Percentiles rank a stretch among this genome's conserved stretches.
Evolutionary conservation across 1,140 invertebrate species (phyloP).

Genomic region (Formica selysi): DNA sequence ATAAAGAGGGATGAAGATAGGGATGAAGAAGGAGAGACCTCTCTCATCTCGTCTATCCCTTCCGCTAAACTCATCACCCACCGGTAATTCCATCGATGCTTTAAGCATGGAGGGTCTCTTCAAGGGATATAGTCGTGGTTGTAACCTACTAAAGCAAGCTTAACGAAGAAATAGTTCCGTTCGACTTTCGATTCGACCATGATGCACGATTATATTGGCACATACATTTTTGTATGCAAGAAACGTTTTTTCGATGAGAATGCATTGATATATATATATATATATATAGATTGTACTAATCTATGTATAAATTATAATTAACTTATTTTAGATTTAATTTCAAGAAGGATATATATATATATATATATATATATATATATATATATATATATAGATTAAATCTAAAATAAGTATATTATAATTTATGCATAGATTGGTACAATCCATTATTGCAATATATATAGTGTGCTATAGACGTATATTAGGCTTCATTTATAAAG

Average conservation of each 20-base stretch:
- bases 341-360: too few relatives aligned
- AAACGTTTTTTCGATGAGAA: neutral
- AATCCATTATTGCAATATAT: neutral
- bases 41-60: conserved; percentile 81
- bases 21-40: conserved; percentile 33
- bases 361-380: too few relatives aligned
- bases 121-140: conserved; percentile 71
- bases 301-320: too few relatives aligned
- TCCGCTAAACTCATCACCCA: conserved; percentile 82
- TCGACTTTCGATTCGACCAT: conserved; percentile 11
- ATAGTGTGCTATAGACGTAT: neutral
- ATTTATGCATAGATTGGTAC: neutral
- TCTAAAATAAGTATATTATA: neutral
- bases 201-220: neutral
- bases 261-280: too few relatives aligned
- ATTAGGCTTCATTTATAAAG: neutral
- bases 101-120: conserved; percentile 79
- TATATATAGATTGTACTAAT: too few relatives aligned
- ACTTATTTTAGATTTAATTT: too few relatives aligned
- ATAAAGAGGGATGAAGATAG: conserved; percentile 56
- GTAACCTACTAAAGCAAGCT: conserved; percentile 64
- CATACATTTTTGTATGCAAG: neutral
- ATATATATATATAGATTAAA: too few relatives aligned
- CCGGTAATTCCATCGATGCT: conserved; percentile 83
- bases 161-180: conserved; percentile 46